These are phyloP conservation scores for Sogatella furcifera DNA, from an alignment of 1,140 invertebrate species.

Conservation along the genomic window DNA sequence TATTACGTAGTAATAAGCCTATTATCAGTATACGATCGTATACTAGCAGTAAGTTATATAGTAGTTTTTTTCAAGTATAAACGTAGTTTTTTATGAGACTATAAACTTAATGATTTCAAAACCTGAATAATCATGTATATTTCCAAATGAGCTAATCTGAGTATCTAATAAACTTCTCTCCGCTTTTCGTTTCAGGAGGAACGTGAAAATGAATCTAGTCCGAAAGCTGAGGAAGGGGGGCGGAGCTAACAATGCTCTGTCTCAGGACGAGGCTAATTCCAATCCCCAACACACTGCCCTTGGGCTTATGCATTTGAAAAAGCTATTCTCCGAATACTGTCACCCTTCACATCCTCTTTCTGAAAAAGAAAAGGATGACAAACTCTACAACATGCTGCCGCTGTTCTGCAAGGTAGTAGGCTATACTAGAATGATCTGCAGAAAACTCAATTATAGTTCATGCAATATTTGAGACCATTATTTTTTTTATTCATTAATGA, in stretches of 20 bases:
- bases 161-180: too few relatives aligned
- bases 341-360: conserved; percentile 70
- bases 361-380: conserved; percentile 80
- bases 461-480: too few relatives aligned
- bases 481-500: too few relatives aligned
- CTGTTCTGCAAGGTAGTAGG: conserved; percentile 94
- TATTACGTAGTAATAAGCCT: too few relatives aligned
- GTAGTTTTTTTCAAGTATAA: too few relatives aligned
- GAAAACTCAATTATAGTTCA: not conserved
- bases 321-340: conserved; percentile 87
- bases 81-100: too few relatives aligned
- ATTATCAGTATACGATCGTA: too few relatives aligned
- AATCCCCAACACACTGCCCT: conserved; percentile 69
- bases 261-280: conserved; percentile 37
- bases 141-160: too few relatives aligned
- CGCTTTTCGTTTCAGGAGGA: not conserved
- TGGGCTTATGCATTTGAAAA: conserved; percentile 90
- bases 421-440: not conserved
- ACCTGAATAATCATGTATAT: too few relatives aligned
- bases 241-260: conserved; percentile 32
- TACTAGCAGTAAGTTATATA: too few relatives aligned
- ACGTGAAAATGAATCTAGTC: conserved; percentile 66
- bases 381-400: conserved; percentile 95
- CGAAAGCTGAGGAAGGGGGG: conserved; percentile 61
- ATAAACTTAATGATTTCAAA: too few relatives aligned